Base-by-base conservation (phyloP, 2,113 vertebrate species). In the Chiloscyllium plagiosum region DNA sequence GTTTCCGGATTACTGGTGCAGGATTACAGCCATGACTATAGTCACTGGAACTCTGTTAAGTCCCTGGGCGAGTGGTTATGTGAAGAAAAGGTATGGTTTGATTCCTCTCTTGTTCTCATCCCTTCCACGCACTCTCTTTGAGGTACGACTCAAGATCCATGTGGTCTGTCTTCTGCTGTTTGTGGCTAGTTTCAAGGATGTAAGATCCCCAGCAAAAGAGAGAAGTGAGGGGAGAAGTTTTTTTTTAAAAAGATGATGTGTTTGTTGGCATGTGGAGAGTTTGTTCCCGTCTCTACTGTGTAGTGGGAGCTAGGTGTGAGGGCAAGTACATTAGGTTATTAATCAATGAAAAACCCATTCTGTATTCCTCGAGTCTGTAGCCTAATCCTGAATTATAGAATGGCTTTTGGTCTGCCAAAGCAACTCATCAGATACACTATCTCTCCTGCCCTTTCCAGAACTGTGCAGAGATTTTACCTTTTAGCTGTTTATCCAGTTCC, bases 41-140 rank as follows among this genome's bases (percentile, higher is more conserved):
- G 98, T 96, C 99, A 99, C 97, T 99, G 99, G 99, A 98, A 98
- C 97, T 98, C 99, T 20, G 97, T 97, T 50, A 98, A 98, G 96
- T 98, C 98, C 96, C 96, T 99, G 72, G 98, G 97, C 86, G 97
- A 99, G 52, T 99, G 99, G 99, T 96, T 99, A 5, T 97, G 98
- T 69, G 98, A 99, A 96, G 98, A 99, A 96, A 98, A 99, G 98
- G 99, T 99, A 95, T 97, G 96, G 26, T 70, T 22, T 22, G 26
- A 68, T 17, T 61, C 56, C 15, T 10, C 6, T 47, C 42, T 47
- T 47, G 42, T 47, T 47, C 42, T 47, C 42, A 47, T 61, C 56
- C 56, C 56, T 61, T 6, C 12, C 12, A 12, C 0, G 56, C 56
- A 10, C 56, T 61, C 56, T 12, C 56, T 61, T 61, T 61, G 56